Evolutionary conservation across 2,888 invertebrate genomes (phyloP).

Genomic region (Oegoconia quadripuncta): DNA sequence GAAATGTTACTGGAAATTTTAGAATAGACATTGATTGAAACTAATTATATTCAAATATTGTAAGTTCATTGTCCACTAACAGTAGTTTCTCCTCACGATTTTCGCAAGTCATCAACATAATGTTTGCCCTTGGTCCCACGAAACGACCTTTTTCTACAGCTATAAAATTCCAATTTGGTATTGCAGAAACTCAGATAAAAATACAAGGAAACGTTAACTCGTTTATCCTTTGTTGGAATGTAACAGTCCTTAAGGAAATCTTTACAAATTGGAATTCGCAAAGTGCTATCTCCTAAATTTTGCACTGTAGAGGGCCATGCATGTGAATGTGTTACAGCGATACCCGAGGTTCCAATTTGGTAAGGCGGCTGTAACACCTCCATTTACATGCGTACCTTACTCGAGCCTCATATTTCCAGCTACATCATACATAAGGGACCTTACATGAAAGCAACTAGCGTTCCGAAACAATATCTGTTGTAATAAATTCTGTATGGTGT

Average conservation of each 20-base stretch:
- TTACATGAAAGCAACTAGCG: constrained; percentile 20
- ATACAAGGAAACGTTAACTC: neutral
- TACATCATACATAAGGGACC: constrained; percentile 8
- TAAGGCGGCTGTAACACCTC: constrained; percentile 18
- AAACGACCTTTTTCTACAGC: too few relatives aligned
- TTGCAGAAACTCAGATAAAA: neutral
- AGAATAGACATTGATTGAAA: too few relatives aligned
- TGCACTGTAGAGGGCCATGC: neutral
- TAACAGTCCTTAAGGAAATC: neutral
- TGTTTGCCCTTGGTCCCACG: too few relatives aligned
- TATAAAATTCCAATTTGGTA: constrained; percentile 2
- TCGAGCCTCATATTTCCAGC: constrained; percentile 21
- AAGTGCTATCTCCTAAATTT: neutral
- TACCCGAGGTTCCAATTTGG: constrained; percentile 2
- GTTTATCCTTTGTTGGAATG: neutral
- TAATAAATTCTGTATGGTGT: constrained; percentile 28
- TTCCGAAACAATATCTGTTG: constrained; percentile 19
- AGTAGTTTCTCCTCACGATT: neutral
- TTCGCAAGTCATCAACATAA: neutral
- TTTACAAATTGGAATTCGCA: neutral
- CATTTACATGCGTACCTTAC: constrained; percentile 30
- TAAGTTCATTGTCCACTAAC: too few relatives aligned
- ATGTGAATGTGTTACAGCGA: neutral
- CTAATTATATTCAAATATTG: too few relatives aligned
- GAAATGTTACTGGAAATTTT: too few relatives aligned